A percentile compares a stretch with the other conserved stretches of the same genome.
These are phyloP conservation scores for Platyscapa corneri DNA, from an alignment of 1,140 invertebrate genomes.

Conservation along the genomic window DNA sequence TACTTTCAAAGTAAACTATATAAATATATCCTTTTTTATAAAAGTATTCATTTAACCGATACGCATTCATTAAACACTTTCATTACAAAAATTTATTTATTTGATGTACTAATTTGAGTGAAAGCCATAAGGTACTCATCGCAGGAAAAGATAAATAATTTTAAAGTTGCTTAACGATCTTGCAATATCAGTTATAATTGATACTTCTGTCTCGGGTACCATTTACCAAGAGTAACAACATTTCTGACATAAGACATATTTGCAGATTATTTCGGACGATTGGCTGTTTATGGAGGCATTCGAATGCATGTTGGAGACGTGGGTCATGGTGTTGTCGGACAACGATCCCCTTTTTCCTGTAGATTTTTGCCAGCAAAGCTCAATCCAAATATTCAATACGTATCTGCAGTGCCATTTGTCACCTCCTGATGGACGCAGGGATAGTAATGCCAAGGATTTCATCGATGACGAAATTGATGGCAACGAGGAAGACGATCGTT, in stretches of 20 bases:
- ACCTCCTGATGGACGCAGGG: slow-evolving; percentile 85
- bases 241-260: slow-evolving; percentile 24
- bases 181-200: neutral
- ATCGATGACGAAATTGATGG: slow-evolving; percentile 79
- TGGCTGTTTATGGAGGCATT: slow-evolving; percentile 85
- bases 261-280: slow-evolving; percentile 77
- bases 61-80: neutral
- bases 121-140: neutral
- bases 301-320: slow-evolving; percentile 87
- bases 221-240: neutral
- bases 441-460: slow-evolving; percentile 67
- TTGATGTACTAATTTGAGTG: neutral
- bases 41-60: neutral
- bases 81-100: neutral
- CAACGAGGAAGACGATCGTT: slow-evolving; percentile 81
- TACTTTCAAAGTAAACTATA: no score
- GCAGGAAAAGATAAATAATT: neutral
- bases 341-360: slow-evolving; percentile 73
- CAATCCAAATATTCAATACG: slow-evolving; percentile 82
- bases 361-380: slow-evolving; percentile 75
- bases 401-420: slow-evolving; percentile 89
- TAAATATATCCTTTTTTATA: no score
- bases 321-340: slow-evolving; percentile 80
- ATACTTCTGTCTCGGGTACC: neutral
- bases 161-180: neutral